phyloP scores from a whole-genome alignment of 2,797 vertebrate genomes.

The Xiphorhynchus erythropygius region DNA sequence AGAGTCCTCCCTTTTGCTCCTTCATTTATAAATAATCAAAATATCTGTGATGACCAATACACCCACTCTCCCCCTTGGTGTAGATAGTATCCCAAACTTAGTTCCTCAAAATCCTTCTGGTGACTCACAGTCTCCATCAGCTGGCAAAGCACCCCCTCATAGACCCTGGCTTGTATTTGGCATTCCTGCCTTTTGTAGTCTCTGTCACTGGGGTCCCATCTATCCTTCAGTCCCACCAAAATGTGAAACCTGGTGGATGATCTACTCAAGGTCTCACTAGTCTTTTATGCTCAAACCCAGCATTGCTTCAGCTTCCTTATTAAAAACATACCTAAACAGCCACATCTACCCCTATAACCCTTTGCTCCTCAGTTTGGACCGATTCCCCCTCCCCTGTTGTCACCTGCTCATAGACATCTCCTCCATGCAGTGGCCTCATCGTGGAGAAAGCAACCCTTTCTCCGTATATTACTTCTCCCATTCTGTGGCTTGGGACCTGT shows the following conservation, averaged over 20 bases:
- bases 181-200: neutral
- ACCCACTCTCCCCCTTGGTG: neutral
- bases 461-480: neutral
- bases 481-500: neutral
- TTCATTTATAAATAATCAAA: neutral
- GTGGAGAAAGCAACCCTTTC: neutral
- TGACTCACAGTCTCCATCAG: neutral
- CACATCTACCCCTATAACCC: neutral
- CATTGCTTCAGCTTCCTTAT: neutral
- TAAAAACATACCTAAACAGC: neutral
- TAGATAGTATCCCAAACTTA: neutral
- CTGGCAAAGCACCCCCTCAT: fast-evolving
- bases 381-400: fast-evolving
- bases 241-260: fast-evolving
- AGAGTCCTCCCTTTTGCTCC: neutral
- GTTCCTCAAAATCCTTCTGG: neutral
- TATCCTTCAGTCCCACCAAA: neutral
- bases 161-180: fast-evolving
- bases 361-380: neutral
- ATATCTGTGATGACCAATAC: neutral
- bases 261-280: neutral
- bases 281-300: neutral
- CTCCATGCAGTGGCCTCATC: neutral
- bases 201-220: neutral
- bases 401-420: neutral